These are phyloP conservation scores for Anaspis maculata DNA, from an alignment of 2,888 invertebrate species.

Conservation along the genomic window DNA sequence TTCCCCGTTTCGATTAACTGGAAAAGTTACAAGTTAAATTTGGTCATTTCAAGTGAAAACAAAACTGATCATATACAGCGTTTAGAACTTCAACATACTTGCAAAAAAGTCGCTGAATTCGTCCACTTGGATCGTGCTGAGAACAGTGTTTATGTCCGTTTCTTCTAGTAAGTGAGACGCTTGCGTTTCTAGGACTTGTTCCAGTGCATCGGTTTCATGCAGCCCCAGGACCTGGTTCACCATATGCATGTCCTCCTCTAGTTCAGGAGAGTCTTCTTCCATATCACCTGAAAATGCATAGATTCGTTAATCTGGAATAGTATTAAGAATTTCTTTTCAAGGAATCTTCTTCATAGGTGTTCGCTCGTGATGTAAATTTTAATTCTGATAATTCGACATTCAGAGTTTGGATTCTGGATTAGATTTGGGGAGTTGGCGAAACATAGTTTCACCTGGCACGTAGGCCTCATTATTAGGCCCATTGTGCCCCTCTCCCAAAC, in stretches of 20 bases:
- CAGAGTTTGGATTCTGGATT: too few relatives aligned
- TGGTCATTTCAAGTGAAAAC: neutral
- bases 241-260: slow-evolving; percentile 45
- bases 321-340: too few relatives aligned
- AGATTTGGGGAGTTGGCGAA: too few relatives aligned
- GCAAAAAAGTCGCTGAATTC: slow-evolving; percentile 77
- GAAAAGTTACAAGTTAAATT: too few relatives aligned
- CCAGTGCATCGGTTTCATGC: slow-evolving; percentile 52
- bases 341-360: too few relatives aligned
- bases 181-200: slow-evolving; percentile 56
- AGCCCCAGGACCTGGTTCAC: slow-evolving; percentile 51
- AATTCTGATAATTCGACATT: too few relatives aligned
- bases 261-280: slow-evolving; percentile 28
- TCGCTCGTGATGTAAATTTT: too few relatives aligned
- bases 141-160: slow-evolving; percentile 67
- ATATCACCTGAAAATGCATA: slow-evolving; percentile 11
- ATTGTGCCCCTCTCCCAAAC: too few relatives aligned
- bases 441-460: too few relatives aligned
- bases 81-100: slow-evolving; percentile 40
- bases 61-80: neutral
- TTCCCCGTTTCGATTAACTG: slow-evolving; percentile 62
- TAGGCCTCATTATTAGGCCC: too few relatives aligned
- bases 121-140: slow-evolving; percentile 70
- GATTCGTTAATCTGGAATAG: neutral
- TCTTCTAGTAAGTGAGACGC: slow-evolving; percentile 59